Evolutionary conservation across 2,797 vertebrate species (phyloP), one percentile per base, ranked within the genome.

Genomic region (Malacoctenus gilli): DNA sequence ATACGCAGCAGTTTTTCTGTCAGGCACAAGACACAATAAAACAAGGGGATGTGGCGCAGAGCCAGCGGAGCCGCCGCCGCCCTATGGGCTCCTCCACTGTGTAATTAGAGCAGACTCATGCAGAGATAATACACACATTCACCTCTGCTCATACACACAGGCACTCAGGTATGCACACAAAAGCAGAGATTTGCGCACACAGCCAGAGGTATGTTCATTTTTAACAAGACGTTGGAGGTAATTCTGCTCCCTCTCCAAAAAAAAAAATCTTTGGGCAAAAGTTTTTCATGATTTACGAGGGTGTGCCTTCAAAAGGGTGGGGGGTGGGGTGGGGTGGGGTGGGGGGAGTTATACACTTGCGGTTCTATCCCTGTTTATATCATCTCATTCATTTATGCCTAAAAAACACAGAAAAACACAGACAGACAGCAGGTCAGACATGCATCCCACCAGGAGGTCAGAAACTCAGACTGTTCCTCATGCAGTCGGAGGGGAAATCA

Each of bases 21-120:
- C 44, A 59, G 60, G 37, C 81, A 72, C 36, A 55, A 88, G 85
- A 83, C 80, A 70, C 78, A 88, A 85, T 87, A 89, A 90, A 91
- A 89, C 3, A n/a, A 72, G 46, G 66, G 76, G 74, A 73, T 68
- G 79, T 79, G 73, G 83, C 65, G 1, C 8, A 15, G 42, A 18
- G 77, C 79, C 83, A 82, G 60, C 19, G 77, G 41, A 65, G 44
- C 21, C 50, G 68, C 77, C 68, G 78, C 54, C 21, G 34, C 67
- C 79, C 62, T 57, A 43, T 53, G 36, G 80, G 69, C 61, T 78
- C 48, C 54, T 66, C 72, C 59, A 34, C 58, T 44, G 66, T 55
- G 79, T 61, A 82, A 90, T 91, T 88, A 90, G 62, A 23, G 58
- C 59, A 55, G 70, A 39, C 68, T 66, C 84, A 84, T 43, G 74